Conservation (phyloP, 1,140 invertebrate genomes). For the Lysiphlebus fabarum region DNA sequence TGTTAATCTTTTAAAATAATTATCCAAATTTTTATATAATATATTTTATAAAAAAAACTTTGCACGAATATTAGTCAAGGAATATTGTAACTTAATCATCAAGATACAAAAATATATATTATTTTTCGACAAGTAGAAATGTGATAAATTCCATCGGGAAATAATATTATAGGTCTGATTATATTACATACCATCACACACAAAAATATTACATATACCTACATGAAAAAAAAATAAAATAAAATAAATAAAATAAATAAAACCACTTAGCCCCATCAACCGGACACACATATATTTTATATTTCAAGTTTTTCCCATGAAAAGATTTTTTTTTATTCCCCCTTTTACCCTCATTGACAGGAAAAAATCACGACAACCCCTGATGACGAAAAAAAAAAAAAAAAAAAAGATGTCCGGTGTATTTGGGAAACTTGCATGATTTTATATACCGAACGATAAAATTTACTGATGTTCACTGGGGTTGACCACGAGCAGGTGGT, state of each 20-base stretch:
- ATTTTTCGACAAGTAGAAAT: constrained; percentile 6
- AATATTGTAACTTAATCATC: constrained; percentile 19
- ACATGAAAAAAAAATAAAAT: no score
- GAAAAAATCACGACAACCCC: constrained; percentile 1
- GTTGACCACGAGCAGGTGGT: constrained; percentile 23
- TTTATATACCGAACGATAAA: constrained; percentile 1
- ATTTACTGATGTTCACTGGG: not conserved
- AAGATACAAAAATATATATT: constrained; percentile 16
- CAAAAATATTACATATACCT: no score
- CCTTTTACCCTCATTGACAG: not conserved
- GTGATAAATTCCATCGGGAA: constrained; percentile 23
- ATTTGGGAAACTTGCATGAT: constrained; percentile 9
- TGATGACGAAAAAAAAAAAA: constrained; percentile 20
- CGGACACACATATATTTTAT: constrained; percentile 2
- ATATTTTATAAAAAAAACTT: constrained; percentile 30
- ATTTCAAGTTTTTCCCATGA: constrained; percentile 19
- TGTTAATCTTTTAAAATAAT: no score
- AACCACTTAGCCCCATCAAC: constrained; percentile 15
- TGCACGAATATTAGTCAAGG: constrained; percentile 27
- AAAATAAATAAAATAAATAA: not conserved
- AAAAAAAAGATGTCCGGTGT: constrained; percentile 24
- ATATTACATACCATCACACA: no score
- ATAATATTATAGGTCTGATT: constrained; percentile 5
- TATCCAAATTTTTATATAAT: constrained; percentile 45
- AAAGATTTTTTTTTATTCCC: constrained; percentile 12